Conservation (phyloP, 2,888 invertebrate genomes). For the Lasioglossum vierecki region DNA sequence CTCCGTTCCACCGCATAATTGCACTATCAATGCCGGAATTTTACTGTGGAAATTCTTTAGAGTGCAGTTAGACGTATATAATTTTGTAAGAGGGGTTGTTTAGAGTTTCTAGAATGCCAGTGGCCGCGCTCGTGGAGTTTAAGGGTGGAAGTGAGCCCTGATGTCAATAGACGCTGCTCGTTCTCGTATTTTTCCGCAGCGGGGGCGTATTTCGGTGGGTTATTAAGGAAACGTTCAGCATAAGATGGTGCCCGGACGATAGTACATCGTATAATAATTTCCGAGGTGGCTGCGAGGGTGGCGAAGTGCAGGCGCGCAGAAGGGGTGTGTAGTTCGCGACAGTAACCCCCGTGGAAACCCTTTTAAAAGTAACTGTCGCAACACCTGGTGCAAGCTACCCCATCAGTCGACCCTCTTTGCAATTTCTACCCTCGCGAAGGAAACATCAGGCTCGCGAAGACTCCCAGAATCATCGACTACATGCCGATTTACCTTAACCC, state of each 20-base stretch:
- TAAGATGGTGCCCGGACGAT: conserved; percentile 31
- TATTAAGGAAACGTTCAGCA: conserved; percentile 47
- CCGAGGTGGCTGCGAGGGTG: conserved; percentile 49
- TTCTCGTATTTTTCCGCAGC: conserved; percentile 27
- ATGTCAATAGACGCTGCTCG: conserved; percentile 19
- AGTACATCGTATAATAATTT: conserved; percentile 69
- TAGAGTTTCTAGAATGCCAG: neutral
- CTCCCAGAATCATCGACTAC: conserved; percentile 7
- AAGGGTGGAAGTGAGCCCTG: neutral
- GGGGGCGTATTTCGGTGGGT: conserved; percentile 23
- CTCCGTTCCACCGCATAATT: neutral
- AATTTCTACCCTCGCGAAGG: conserved; percentile 42
- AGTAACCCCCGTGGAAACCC: conserved; percentile 73
- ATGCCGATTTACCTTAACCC: conserved; percentile 48
- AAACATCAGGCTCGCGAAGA: conserved; percentile 43
- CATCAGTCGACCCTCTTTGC: conserved; percentile 49
- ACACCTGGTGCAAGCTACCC: conserved; percentile 73
- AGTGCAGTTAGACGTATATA: no score
- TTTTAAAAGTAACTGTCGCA: conserved; percentile 76
- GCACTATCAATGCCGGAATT: neutral
- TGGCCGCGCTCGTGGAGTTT: neutral
- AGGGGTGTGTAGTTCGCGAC: conserved; percentile 45
- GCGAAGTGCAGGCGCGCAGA: conserved; percentile 51
- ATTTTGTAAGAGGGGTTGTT: no score
- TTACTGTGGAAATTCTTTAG: no score